These are phyloP conservation scores for Drosophila quadrilineata DNA, from an alignment of 1,140 invertebrate genomes.

Conservation along the genomic window DNA sequence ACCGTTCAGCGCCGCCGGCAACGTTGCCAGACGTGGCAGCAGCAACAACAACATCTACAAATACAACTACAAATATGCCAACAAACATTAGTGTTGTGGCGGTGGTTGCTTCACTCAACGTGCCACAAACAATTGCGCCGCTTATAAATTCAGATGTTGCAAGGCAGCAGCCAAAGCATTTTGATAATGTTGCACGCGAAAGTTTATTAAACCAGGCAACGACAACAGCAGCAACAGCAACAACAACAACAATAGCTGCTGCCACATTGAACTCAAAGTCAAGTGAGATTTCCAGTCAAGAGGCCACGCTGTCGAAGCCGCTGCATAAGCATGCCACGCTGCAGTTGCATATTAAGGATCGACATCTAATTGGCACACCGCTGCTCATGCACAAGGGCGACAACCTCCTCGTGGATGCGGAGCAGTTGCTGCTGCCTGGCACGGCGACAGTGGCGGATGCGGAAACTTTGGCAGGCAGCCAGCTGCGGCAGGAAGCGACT, in stretches of 20 bases:
- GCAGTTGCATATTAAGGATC: slow-evolving; percentile 75
- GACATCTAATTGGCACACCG: slow-evolving; percentile 79
- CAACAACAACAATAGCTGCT: slow-evolving; percentile 1
- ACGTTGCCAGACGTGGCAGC: slow-evolving; percentile 10
- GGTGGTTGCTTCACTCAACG: slow-evolving; percentile 34
- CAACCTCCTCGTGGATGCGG: slow-evolving; percentile 66
- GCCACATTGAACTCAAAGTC: background rate
- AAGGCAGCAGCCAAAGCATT: slow-evolving; percentile 29
- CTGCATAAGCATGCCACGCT: slow-evolving; percentile 67
- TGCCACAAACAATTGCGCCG: slow-evolving; percentile 63
- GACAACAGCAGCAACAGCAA: background rate
- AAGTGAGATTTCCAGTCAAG: slow-evolving; percentile 42
- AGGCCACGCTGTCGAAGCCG: slow-evolving; percentile 8
- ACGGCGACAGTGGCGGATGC: slow-evolving; percentile 66
- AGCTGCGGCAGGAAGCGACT: slow-evolving; percentile 45
- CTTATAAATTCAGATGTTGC: slow-evolving; percentile 42
- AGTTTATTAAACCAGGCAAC: slow-evolving; percentile 60
- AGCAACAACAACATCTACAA: slow-evolving; percentile 25
- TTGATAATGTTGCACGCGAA: slow-evolving; percentile 40
- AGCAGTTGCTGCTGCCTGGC: slow-evolving; percentile 64
- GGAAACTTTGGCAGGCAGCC: slow-evolving; percentile 54
- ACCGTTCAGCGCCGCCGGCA: slow-evolving; percentile 6
- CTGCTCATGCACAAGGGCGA: slow-evolving; percentile 77
- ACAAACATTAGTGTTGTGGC: slow-evolving; percentile 49
- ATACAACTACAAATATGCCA: slow-evolving; percentile 26